Evolutionary conservation across 1,140 invertebrate genomes (phyloP), one percentile per base, ranked within the genome.

Genomic region (Dendroctonus valens): DNA sequence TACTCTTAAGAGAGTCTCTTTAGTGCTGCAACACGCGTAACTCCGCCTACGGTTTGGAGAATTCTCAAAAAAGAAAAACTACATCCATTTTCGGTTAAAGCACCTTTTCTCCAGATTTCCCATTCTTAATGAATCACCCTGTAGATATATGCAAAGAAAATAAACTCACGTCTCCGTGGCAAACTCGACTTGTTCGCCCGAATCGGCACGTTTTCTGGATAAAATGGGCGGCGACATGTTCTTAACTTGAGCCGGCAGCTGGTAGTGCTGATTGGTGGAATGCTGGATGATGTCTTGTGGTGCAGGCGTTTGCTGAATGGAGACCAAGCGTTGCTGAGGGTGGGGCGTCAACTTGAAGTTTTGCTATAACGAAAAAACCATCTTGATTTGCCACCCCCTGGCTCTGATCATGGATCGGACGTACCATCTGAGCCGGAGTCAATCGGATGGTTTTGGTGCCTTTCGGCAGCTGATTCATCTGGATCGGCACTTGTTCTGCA

Each of bases 141-240:
- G 26, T 26, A n/a, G n/a, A n/a, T n/a, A 26, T 26, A 26, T 26
- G 3, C 1, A 26, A 26, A 26, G 26, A 26, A 26, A 3, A 1
- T 3, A 38, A 12, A 62, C 53, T 62, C 50, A 70, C 69, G 82
- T 84, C 79, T 87, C 86, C 71, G 83, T 83, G 41, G 67, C 67
- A 66, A 59, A 74, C 15, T 76, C 74, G 3, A 79, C 42, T 38
- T 54, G 72, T 14, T 76, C 75, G 3, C 84, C 81, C 60, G 84
- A 80, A 76, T 88, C 76, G 41, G 85, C 83, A 63, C 86, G 79
- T 78, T 88, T 88, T 55, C 86, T 77, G 49, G 83, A 81, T 50
- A 88, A 75, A 67, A 88, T 87, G 3, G 77, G 85, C 67, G 84
- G 85, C 69, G 85, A 86, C 68, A 86, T 84, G 72, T 83, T 72